Base-by-base conservation (phyloP, 2,888 invertebrate species). In the Rhyacophila evoluta region DNA sequence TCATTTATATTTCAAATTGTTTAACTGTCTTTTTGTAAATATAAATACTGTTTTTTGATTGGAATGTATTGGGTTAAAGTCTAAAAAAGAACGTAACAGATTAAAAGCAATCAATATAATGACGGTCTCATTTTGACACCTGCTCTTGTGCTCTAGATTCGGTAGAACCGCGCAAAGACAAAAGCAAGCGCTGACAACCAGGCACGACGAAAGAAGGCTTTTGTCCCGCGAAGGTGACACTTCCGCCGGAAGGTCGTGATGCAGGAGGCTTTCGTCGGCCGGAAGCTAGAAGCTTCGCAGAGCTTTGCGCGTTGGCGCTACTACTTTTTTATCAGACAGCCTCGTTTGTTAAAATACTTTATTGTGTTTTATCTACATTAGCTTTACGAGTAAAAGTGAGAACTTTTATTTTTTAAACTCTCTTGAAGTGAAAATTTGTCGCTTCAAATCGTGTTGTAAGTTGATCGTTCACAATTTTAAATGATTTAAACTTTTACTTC, bases 221-320 rank as follows among this genome's bases (percentile, higher is more conserved):
- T 55, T 55, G 55, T 55, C 19, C 25, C 19, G 55, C 15, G 55
- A 55, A 33, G 55, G 55, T 25, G 55, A 55, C 55, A 55, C 55
- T 55, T 55, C 55, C 55, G 55, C 19, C 55, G 55, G 55, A 55
- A 25, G 19, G 55, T 19, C 55, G 25, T 55, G 19, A 19, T 55
- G 55, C 55, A 55, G 55, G 55, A 55, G 55, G 10, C 29, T 33
- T 33, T 33, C 29, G 29, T 33, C 29, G 29, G 6, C 12, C 55
- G 55, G 55, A 55, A 55, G 25, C 19, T 2, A 55, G 19, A 55
- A 55, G 55, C 55, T 55, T 25, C 55, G 55, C 55, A 55, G 55
- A 55, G 19, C 19, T 55, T 55, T 55, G 10, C 19, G 10, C 10
- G 15, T 10, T 15, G 8, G 1, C 55, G 19, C 10, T 19, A 55